Evolutionary conservation across 2,797 vertebrate species (phyloP).

Genomic region (Dipus sagitta): DNA sequence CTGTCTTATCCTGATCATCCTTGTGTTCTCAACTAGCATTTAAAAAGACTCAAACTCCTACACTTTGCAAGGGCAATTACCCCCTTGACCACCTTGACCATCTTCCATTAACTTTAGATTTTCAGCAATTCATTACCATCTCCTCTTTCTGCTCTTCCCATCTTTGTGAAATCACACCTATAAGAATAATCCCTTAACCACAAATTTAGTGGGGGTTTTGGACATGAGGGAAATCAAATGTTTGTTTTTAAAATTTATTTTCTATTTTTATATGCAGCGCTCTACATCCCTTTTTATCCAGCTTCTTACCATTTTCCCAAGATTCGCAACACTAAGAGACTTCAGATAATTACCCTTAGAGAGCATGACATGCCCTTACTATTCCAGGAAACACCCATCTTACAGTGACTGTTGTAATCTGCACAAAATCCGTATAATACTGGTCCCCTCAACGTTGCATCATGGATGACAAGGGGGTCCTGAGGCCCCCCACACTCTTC

Average conservation of each 20-base stretch:
- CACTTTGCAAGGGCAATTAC: neutral
- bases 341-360: constrained; percentile 6
- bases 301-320: neutral
- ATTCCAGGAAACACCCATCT: neutral
- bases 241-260: neutral
- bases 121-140: neutral
- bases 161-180: neutral
- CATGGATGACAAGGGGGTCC: no score
- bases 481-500: no score
- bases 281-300: neutral
- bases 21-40: neutral
- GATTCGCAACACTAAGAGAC: neutral
- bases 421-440: no score
- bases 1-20: neutral
- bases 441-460: no score
- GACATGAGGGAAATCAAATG: neutral
- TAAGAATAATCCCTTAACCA: neutral
- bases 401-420: no score
- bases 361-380: neutral
- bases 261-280: constrained; percentile 14
- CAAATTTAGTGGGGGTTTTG: neutral
- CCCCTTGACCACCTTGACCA: neutral
- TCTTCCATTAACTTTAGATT: neutral
- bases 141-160: neutral
- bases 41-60: constrained; percentile 33